Evolutionary conservation across 2,113 vertebrate species (phyloP), one percentile per base, ranked within the genome.

Genomic region (Bubalus kerabau): DNA sequence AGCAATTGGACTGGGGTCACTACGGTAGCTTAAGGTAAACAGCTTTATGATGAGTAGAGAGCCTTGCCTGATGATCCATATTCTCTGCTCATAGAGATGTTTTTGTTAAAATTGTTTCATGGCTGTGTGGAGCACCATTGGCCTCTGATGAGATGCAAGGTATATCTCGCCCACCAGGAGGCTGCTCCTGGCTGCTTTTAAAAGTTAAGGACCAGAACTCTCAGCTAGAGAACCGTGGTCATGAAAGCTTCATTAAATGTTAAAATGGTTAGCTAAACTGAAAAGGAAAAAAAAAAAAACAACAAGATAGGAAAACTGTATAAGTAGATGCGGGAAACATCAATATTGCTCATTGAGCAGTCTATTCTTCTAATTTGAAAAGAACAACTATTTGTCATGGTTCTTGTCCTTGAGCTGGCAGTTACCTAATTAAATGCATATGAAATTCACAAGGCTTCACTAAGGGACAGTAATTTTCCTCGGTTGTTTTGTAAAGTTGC

Each of bases 391-490:
- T 99, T 99, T 99, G 98, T 99, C 99, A 98, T 99, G 98, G 97
- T 98, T 98, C 97, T 98, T 94, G 97, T 99, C 98, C 98, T 98
- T 98, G 98, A 98, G 96, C 97, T 98, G 98, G 97, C 98, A 99
- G 98, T 98, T 98, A 98, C 98, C 98, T 99, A 99, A 99, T 99
- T 99, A 99, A 99, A 99, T 98, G 98, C 98, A 98, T 98, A 98
- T 98, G 98, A 99, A 99, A 99, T 99, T 98, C 98, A 98, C 98
- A 99, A 98, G 98, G 97, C 98, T 98, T 99, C 98, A 98, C 96
- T 96, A 97, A 99, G 98, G 98, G 98, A 98, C 97, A 98, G 98
- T 99, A 98, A 99, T 99, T 99, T 99, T 98, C 98, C 86, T 97
- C 94, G 92, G 90, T 98, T 99, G 98, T 98, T 99, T 99, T 98